phyloP scores from a whole-genome alignment of 1,140 invertebrate species.

The Zophobas morio region DNA sequence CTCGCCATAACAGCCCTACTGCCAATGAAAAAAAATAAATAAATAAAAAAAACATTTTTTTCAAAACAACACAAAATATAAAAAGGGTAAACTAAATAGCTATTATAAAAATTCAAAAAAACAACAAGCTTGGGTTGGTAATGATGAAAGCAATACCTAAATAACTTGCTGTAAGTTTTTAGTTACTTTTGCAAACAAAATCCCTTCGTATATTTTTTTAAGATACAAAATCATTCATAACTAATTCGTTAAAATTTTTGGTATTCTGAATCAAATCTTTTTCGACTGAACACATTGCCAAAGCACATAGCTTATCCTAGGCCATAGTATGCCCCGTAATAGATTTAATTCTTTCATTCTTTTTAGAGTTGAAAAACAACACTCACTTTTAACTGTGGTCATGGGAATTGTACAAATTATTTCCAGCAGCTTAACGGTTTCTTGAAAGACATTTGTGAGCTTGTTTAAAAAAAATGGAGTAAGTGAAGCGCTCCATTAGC shows the following conservation, averaged over 20 bases:
- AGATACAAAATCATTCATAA: conserved; percentile 54
- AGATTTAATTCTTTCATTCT: conserved; percentile 57
- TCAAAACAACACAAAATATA: too few relatives aligned
- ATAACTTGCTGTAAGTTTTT: too few relatives aligned
- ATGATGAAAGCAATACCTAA: too few relatives aligned
- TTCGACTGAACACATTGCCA: conserved; percentile 59
- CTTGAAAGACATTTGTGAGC: conserved; percentile 55
- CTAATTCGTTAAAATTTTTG: conserved; percentile 59
- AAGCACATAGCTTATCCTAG: conserved; percentile 57
- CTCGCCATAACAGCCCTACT: too few relatives aligned
- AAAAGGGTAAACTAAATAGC: too few relatives aligned
- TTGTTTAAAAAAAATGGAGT: conserved; percentile 51
- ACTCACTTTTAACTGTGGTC: conserved; percentile 59
- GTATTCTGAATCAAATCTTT: conserved; percentile 55
- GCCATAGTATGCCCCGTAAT: conserved; percentile 60
- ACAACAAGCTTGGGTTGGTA: too few relatives aligned
- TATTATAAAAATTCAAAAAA: too few relatives aligned
- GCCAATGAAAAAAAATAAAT: too few relatives aligned
- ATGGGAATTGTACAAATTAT: conserved; percentile 57
- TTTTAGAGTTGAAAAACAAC: conserved; percentile 63
- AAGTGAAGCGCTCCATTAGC: conserved; percentile 47
- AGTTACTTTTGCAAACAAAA: conserved; percentile 10
- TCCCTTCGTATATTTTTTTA: conserved; percentile 52
- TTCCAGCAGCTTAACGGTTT: conserved; percentile 54
- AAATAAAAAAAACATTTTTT: too few relatives aligned